Base-by-base conservation (phyloP, 2,888 invertebrate species). In the Ceraclea dissimilis region DNA sequence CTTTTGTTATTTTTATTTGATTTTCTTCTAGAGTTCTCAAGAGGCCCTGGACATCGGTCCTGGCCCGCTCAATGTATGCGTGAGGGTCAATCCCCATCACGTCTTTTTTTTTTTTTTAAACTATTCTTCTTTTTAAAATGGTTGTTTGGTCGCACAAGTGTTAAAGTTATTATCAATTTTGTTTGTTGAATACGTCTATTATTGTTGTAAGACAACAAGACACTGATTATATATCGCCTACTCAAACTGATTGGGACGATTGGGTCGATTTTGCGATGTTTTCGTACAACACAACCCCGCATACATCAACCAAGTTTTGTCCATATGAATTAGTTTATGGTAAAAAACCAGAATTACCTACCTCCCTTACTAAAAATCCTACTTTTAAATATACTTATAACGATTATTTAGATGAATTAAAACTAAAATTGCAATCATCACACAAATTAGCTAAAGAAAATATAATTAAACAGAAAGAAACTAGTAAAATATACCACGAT, bases 321-420 rank as follows among this genome's bases (percentile, higher is more conserved):
- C 69, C 69, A 1, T 67, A 64, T 33, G 70, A 71, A 61, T 53
- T 70, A 44, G 2, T 70, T 2, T 71, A 67, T 56, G 51, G 66
- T 31, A 48, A 57, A 20, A 62, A 62, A 60, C 50, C 63, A 8
- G 49, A 52, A 16, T 21, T 65, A 11, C 64, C 64, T 16, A 58
- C 63, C n/a, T 63, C 64, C 2, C 49, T 65, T 19, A 34, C 39
- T 6, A 54, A 50, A 62, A 58, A 33, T 13, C 63, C 64, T 19
- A 58, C 63, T 56, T 63, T 64, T 33, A 60, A 60, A 34, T 65
- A 65, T 52, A 63, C 63, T 13, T 66, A 65, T 49, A 65, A 66
- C 31, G 59, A 65, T 56, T 66, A 63, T 39, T 39, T 58, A 11
- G 49, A 60, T 33, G 56, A 53, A 20, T 34, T 53, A 20, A 53